Evolutionary conservation across 2,888 invertebrate genomes (phyloP).

Genomic region (Chouioia cunea): DNA sequence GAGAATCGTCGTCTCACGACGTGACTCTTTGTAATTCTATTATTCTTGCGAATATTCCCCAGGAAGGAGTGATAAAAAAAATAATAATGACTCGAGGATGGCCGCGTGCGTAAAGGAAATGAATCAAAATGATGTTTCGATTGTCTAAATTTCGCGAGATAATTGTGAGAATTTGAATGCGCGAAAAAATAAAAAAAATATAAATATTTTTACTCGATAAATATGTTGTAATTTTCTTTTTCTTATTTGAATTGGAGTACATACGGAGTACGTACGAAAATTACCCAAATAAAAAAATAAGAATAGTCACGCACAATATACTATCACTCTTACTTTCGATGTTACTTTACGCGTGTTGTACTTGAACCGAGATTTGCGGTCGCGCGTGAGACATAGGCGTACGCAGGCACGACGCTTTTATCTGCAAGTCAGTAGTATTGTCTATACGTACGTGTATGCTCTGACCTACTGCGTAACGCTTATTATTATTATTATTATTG

Average conservation of each 20-base stretch:
- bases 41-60: conserved; percentile 7
- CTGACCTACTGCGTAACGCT: background rate
- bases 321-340: conserved; percentile 19
- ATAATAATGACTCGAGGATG: no score
- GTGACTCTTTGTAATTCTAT: conserved; percentile 26
- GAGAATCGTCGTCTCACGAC: conserved; percentile 13
- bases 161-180: conserved; percentile 38
- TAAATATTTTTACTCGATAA: no score
- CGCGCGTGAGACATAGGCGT: conserved; percentile 57
- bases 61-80: conserved; percentile 4
- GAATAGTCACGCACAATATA: no score
- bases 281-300: no score
- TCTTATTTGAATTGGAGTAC: no score
- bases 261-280: no score
- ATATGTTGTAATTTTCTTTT: no score
- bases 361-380: conserved; percentile 61
- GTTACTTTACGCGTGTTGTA: conserved; percentile 50
- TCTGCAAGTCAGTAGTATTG: conserved; percentile 16
- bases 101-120: no score
- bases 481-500: no score
- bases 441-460: conserved; percentile 25
- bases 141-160: background rate
- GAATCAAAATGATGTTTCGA: no score
- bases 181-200: no score
- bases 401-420: conserved; percentile 43